Percentiles rank a stretch among this genome's conserved stretches.
phyloP scores from a whole-genome alignment of 1,140 invertebrate genomes.

The Alviniconcha marisindica region DNA sequence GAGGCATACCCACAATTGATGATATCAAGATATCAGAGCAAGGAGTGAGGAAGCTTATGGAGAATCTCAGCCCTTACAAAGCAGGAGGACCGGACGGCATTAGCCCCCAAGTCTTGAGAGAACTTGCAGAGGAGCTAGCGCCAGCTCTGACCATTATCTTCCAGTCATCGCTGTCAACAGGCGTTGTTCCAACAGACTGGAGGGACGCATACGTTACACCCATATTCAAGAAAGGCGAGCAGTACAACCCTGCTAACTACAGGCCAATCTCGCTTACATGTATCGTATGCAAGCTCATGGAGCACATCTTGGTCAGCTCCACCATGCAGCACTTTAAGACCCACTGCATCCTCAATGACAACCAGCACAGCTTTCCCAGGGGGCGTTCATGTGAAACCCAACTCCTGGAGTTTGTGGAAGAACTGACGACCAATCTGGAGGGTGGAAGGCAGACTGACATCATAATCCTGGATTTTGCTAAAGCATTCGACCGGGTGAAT shows the following conservation, averaged over 20 bases:
- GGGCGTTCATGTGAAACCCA: too few species aligned
- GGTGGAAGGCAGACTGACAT: too few species aligned
- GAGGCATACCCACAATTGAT: neutral
- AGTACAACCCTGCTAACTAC: constrained; percentile 13
- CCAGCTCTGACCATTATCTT: constrained; percentile 27
- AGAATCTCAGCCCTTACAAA: neutral
- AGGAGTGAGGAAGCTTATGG: neutral
- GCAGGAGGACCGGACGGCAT: neutral
- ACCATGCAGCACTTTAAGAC: too few species aligned
- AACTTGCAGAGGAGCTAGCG: constrained; percentile 23
- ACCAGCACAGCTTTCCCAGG: too few species aligned
- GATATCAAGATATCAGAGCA: neutral
- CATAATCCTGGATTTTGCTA: too few species aligned
- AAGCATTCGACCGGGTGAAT: too few species aligned
- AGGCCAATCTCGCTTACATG: constrained; percentile 6
- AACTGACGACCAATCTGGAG: too few species aligned
- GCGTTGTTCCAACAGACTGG: neutral
- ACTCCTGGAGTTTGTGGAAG: too few species aligned
- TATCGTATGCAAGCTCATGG: too few species aligned
- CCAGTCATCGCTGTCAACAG: neutral
- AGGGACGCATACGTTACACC: constrained; percentile 6
- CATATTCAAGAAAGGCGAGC: constrained; percentile 26
- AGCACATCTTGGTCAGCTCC: too few species aligned
- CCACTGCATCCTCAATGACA: too few species aligned
- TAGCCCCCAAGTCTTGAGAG: neutral